Conservation (phyloP, 2,797 vertebrate genomes). For the Urosaurus nigricauda region DNA sequence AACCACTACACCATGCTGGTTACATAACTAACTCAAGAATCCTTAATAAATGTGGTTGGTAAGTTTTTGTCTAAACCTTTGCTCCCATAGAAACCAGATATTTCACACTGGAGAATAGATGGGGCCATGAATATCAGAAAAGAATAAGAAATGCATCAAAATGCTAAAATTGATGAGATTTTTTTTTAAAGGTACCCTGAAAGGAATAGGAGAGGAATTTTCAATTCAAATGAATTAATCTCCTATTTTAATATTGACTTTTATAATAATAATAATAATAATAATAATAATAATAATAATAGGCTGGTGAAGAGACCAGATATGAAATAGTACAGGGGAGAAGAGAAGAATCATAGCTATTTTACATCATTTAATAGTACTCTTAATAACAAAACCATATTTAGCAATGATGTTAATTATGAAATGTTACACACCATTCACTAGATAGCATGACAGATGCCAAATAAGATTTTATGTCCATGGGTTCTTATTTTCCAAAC, state of each 20-base stretch:
- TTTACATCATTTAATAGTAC: neutral
- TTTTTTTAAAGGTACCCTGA: too few relatives aligned
- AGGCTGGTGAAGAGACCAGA: neutral
- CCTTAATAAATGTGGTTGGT: neutral
- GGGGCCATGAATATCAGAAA: too few relatives aligned
- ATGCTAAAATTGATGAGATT: too few relatives aligned
- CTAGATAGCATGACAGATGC: neutral
- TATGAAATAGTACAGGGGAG: neutral
- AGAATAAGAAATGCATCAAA: too few relatives aligned
- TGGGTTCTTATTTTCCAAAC: slow-evolving; percentile 8
- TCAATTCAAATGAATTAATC: too few relatives aligned
- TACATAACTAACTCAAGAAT: neutral
- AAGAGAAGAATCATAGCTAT: neutral
- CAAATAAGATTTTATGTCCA: neutral
- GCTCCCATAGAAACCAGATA: too few relatives aligned
- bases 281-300: too few relatives aligned
- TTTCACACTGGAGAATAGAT: too few relatives aligned
- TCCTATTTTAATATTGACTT: too few relatives aligned
- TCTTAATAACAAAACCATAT: neutral
- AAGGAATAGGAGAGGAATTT: too few relatives aligned
- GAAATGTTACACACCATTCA: neutral
- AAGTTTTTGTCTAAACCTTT: neutral
- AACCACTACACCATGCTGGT: too few relatives aligned
- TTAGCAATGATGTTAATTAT: neutral
- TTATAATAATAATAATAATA: too few relatives aligned